Evolutionary conservation across 2,113 vertebrate species (phyloP).

Genomic region (Calyptomena viridis): DNA sequence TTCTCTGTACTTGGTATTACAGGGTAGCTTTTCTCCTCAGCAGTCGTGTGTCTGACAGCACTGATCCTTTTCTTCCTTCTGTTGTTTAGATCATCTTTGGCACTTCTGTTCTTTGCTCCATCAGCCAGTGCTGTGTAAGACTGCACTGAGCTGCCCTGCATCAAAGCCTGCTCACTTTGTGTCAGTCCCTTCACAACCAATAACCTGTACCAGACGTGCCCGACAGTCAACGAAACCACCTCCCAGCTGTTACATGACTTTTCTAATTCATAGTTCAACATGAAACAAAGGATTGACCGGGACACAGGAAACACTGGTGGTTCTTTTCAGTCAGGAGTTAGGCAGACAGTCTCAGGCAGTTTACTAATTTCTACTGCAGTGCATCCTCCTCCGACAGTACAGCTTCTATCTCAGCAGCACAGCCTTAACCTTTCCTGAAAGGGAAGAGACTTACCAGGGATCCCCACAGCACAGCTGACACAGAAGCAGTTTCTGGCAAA

Average conservation of each 20-base stretch:
- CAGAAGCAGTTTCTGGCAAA: neutral
- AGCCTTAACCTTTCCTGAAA: neutral
- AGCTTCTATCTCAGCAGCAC: neutral
- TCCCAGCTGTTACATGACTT: neutral
- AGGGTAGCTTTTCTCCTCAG: constrained; percentile 20
- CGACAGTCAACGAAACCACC: fast-evolving
- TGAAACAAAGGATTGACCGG: neutral
- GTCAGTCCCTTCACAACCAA: neutral
- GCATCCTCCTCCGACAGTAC: neutral
- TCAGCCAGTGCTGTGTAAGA: neutral
- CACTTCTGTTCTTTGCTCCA: neutral
- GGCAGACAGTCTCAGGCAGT: neutral
- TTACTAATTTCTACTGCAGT: neutral
- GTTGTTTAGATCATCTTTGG: constrained; percentile 6
- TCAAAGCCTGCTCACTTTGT: neutral
- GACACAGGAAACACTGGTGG: neutral
- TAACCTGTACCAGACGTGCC: neutral
- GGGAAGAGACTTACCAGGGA: neutral
- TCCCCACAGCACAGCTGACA: neutral
- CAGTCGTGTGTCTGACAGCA: neutral
- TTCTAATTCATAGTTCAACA: neutral
- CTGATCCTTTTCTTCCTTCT: neutral
- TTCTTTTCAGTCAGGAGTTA: neutral
- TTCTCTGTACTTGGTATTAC: neutral
- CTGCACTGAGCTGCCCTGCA: neutral